A percentile compares a stretch with the other conserved stretches of the same genome.
These are phyloP conservation scores for Onychostruthus taczanowskii DNA, from an alignment of 2,113 vertebrate species.

Conservation along the genomic window DNA sequence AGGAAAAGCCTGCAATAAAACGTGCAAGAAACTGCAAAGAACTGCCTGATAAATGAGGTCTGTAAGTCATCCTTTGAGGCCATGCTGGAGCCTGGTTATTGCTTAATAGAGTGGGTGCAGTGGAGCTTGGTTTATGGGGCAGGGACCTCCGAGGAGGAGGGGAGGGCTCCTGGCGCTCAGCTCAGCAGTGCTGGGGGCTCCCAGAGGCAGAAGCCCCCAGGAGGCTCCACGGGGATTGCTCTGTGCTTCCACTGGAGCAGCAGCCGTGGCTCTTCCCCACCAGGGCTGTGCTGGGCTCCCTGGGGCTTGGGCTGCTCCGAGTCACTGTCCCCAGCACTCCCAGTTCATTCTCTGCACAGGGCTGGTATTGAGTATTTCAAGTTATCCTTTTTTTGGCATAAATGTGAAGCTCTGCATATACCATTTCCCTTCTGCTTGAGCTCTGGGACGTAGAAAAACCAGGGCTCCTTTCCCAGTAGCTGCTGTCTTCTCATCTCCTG, in stretches of 20 bases:
- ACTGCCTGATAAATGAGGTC: slow-evolving; percentile 22
- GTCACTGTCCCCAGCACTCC: background rate
- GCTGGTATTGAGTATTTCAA: background rate
- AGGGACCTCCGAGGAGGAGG: background rate
- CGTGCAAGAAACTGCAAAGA: slow-evolving; percentile 1
- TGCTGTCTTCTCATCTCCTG: background rate
- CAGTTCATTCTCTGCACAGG: background rate
- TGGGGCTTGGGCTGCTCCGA: background rate
- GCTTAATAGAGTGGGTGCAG: slow-evolving; percentile 32
- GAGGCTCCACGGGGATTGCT: fast-evolving
- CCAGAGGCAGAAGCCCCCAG: fast-evolving
- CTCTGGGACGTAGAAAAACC: background rate
- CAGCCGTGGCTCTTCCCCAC: background rate
- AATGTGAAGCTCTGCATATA: background rate
- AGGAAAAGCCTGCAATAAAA: slow-evolving; percentile 17
- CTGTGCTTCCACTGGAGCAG: background rate
- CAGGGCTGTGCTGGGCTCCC: background rate
- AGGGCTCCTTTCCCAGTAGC: background rate
- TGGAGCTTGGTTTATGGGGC: slow-evolving; percentile 6
- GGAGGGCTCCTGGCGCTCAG: background rate
- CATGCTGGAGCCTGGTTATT: background rate
- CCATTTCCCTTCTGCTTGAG: background rate
- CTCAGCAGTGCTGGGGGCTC: background rate
- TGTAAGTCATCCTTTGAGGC: background rate
- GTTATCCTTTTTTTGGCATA: background rate